Evolutionary conservation across 2,797 vertebrate genomes (phyloP).

Genomic region (Todus mexicanus): DNA sequence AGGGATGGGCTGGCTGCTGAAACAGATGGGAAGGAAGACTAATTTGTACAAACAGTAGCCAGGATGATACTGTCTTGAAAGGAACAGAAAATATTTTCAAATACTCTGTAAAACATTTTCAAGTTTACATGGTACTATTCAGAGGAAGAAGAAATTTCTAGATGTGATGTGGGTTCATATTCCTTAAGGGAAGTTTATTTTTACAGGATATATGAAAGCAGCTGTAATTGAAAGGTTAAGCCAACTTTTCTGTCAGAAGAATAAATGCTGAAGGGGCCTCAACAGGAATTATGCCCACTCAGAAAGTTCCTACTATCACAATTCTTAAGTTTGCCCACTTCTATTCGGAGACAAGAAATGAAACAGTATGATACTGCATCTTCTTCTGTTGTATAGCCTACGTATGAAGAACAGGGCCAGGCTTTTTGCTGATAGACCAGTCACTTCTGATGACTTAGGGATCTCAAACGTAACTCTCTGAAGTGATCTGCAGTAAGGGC

Average conservation of each 20-base stretch:
- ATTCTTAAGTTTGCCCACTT: not conserved
- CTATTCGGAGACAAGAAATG: not conserved
- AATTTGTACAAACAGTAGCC: not conserved
- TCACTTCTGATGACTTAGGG: not conserved
- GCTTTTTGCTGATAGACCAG: not conserved
- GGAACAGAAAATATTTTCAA: not conserved
- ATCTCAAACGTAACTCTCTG: not conserved
- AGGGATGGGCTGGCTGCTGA: constrained; percentile 48
- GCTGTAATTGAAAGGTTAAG: not conserved
- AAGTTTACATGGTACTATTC: not conserved
- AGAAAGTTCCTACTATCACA: not conserved
- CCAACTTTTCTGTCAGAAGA: not conserved
- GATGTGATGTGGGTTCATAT: not conserved
- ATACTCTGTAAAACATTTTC: not conserved
- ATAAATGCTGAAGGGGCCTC: not conserved
- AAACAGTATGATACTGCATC: not conserved
- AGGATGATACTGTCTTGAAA: not conserved
- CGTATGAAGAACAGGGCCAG: not conserved
- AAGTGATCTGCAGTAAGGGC: not conserved
- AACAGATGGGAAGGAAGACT: constrained; percentile 18
- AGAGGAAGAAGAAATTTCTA: not conserved
- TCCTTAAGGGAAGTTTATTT: not conserved
- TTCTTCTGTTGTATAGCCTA: not conserved
- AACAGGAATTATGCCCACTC: not conserved
- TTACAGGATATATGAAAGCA: not conserved